Conservation (phyloP, 2,113 vertebrate genomes). For the Pterocles gutturalis region DNA sequence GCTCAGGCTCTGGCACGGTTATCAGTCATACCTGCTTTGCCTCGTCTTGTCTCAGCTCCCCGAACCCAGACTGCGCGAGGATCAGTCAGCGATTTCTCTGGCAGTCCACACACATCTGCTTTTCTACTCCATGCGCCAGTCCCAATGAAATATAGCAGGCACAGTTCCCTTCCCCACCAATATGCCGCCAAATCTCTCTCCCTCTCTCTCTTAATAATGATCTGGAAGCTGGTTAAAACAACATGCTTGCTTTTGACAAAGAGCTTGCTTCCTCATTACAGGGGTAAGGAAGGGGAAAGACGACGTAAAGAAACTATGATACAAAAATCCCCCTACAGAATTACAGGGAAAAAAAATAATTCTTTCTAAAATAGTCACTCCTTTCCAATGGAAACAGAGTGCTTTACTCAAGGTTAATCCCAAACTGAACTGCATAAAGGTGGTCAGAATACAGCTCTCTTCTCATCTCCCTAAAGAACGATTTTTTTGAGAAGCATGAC, state of each 20-base stretch:
- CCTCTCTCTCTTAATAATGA: neutral
- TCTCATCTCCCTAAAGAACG: neutral
- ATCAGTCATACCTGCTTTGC: constrained; percentile 50
- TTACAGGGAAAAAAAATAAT: neutral
- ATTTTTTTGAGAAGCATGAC: neutral
- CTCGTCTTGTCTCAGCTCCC: constrained; percentile 34
- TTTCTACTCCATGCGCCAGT: neutral
- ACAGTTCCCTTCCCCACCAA: constrained; percentile 23
- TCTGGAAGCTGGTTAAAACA: neutral
- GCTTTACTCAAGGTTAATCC: neutral
- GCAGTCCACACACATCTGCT: constrained; percentile 35
- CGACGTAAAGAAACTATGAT: neutral
- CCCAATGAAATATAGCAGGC: neutral
- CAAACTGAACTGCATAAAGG: neutral
- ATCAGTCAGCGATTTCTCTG: constrained; percentile 41
- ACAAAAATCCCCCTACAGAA: neutral
- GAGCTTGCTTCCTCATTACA: neutral
- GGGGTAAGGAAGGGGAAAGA: neutral
- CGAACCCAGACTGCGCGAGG: constrained; percentile 17
- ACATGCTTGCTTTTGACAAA: neutral
- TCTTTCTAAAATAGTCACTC: neutral
- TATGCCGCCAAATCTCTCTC: neutral
- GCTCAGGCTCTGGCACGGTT: constrained; percentile 33
- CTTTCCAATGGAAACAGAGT: neutral
- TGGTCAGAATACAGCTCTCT: neutral